These are phyloP conservation scores for Isichthys henryi DNA, from an alignment of 2,113 vertebrate genomes.

Conservation along the genomic window DNA sequence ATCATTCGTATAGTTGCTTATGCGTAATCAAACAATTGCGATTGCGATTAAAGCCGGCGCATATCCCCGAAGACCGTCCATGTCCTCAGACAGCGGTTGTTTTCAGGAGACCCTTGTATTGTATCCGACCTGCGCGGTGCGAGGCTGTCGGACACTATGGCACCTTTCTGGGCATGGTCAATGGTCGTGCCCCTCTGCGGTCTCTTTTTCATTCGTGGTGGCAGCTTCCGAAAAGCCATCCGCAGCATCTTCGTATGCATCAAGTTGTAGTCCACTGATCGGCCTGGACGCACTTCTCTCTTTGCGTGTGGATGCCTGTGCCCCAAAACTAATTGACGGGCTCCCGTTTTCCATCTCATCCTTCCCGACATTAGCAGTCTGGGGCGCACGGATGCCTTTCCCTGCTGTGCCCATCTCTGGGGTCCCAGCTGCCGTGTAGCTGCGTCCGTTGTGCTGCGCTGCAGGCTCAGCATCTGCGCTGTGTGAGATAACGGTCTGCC, in stretches of 20 bases:
- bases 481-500: slow-evolving; percentile 24
- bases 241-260: slow-evolving; percentile 19
- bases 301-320: background rate
- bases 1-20: background rate
- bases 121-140: slow-evolving; percentile 52
- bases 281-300: slow-evolving; percentile 19
- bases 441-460: slow-evolving; percentile 36
- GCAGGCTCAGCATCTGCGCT: slow-evolving; percentile 39
- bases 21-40: slow-evolving; percentile 20
- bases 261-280: slow-evolving; percentile 20
- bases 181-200: slow-evolving; percentile 28
- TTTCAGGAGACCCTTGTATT: slow-evolving; percentile 28
- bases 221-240: slow-evolving; percentile 23
- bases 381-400: slow-evolving; percentile 22
- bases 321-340: slow-evolving; percentile 5
- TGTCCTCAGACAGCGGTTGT: slow-evolving; percentile 28
- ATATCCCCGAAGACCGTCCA: slow-evolving; percentile 36
- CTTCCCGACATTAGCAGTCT: background rate
- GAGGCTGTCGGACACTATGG: slow-evolving; percentile 28
- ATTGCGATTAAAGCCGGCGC: slow-evolving; percentile 32
- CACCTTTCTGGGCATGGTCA: slow-evolving; percentile 28
- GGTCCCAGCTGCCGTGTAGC: slow-evolving; percentile 26
- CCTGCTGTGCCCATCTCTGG: slow-evolving; percentile 27
- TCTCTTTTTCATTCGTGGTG: background rate
- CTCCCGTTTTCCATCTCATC: slow-evolving; percentile 5